phyloP scores from a whole-genome alignment of 2,888 invertebrate species.

The Oscheius myriophilus region DNA sequence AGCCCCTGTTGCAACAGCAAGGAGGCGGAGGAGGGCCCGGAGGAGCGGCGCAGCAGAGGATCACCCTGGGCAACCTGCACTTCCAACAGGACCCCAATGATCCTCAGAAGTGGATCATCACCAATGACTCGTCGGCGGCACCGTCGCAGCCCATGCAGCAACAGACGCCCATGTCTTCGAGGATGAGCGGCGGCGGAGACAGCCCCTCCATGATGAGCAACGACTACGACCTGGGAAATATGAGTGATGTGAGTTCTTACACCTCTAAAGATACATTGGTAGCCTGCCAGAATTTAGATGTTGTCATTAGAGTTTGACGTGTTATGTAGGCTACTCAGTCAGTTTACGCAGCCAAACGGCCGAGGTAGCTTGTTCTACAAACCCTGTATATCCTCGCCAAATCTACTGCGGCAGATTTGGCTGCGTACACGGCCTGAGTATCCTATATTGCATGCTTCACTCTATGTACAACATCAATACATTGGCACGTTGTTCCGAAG shows the following conservation, averaged over 20 bases:
- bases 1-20: conserved; percentile 8
- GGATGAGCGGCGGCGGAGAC: conserved; percentile 32
- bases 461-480: too few species aligned
- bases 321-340: too few species aligned
- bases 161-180: conserved; percentile 28
- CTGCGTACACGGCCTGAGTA: too few species aligned
- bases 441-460: too few species aligned
- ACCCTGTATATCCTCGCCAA: too few species aligned
- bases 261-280: too few species aligned
- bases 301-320: too few species aligned
- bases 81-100: conserved; percentile 85
- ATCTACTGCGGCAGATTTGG: too few species aligned
- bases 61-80: conserved; percentile 75
- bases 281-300: not conserved
- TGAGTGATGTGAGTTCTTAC: conserved; percentile 27
- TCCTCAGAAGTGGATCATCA: conserved; percentile 81
- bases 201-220: conserved; percentile 26
- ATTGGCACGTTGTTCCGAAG: too few species aligned
- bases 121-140: conserved; percentile 55
- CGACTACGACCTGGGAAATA: conserved; percentile 30
- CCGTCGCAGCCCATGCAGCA: conserved; percentile 20
- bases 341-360: too few species aligned
- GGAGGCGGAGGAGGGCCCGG: conserved; percentile 1
- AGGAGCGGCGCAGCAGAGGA: conserved; percentile 54
- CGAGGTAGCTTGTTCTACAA: not conserved